Base-by-base conservation (phyloP, 2,113 vertebrate genomes). In the Mormoops blainvillei region DNA sequence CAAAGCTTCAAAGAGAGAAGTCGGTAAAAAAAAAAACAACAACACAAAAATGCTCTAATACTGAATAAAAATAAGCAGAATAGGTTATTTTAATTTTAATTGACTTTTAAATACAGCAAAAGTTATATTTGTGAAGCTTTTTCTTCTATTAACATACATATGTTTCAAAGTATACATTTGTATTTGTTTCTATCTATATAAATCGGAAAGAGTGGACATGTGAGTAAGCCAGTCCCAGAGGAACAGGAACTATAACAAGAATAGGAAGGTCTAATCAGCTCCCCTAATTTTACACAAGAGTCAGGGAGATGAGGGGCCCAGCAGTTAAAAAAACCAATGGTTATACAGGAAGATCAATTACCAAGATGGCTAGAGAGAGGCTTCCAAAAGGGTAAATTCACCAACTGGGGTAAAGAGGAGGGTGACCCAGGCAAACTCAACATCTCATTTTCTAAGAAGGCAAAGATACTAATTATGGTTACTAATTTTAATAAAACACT, bases 1-100 rank as follows among this genome's bases (percentile, higher is more conserved):
- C 61, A 87, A 94, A 67, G 36, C 24, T 31, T 58, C 22, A 76
- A 89, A 67, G 38, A 89, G 78, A 94, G 82, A 54, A 45, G 36
- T 67, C 22, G 31, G 18, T 31, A 63, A 5, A 63, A 63, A 61
- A 63, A 33, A 13, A 24, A 48, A 78, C 50, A 87, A 50, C 33
- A 8, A 24, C 76, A 78, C 50, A 87, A n/a, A 70, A 80, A 76
- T 12, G 12, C 48, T 58, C 4, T 38, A 78, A 48, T 87, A 71
- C 9, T 24, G 41, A 58, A 65, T n/a, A 41, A 80, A 48, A 48
- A 68, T 86, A 33, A 70, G 58, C 48, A 48, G 18, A 43, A 56
- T 90, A 8, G 33, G 5, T 48, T 78, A n/a, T 78, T 50, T 70
- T 28, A n/a, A 45, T 56, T 56, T 73, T 56, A 15, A n/a, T 68